A percentile compares a stretch with the other conserved stretches of the same genome.
Evolutionary conservation across 2,797 vertebrate species (phyloP).

Genomic region (Limnodromus scolopaceus): DNA sequence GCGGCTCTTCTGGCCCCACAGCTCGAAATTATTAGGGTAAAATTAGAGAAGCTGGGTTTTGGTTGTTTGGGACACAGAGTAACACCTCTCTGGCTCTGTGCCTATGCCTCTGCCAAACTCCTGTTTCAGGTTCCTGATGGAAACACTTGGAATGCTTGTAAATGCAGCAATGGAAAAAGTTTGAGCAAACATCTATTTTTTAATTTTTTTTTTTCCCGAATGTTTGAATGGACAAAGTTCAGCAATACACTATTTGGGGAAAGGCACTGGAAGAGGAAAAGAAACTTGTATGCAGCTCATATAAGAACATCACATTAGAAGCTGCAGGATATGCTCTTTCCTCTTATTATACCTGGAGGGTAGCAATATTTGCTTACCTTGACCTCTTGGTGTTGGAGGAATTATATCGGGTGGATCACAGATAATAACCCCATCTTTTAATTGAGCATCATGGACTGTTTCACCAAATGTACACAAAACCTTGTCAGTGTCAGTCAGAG

Average conservation of each 20-base stretch:
- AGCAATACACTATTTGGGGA: background rate
- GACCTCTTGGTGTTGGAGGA: conserved; percentile 81
- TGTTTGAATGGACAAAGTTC: background rate
- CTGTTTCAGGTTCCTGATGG: background rate
- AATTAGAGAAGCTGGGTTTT: background rate
- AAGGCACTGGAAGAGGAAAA: background rate
- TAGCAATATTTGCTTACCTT: conserved; percentile 80
- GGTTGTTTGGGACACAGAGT: background rate
- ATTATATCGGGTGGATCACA: conserved; percentile 77
- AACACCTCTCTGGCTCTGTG: background rate
- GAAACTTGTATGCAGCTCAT: background rate
- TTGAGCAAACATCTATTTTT: background rate
- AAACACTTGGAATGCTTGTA: background rate
- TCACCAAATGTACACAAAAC: conserved; percentile 78
- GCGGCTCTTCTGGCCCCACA: background rate
- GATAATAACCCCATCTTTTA: conserved; percentile 58
- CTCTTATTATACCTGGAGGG: background rate
- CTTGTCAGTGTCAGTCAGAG: conserved; percentile 57
- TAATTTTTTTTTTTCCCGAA: background rate
- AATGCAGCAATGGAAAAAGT: background rate
- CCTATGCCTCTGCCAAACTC: background rate
- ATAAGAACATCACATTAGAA: background rate
- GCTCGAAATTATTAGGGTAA: background rate
- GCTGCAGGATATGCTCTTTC: background rate
- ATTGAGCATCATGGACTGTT: background rate